phyloP scores from a whole-genome alignment of 2,113 vertebrate species.

The Epinephelus cyanopodus region DNA sequence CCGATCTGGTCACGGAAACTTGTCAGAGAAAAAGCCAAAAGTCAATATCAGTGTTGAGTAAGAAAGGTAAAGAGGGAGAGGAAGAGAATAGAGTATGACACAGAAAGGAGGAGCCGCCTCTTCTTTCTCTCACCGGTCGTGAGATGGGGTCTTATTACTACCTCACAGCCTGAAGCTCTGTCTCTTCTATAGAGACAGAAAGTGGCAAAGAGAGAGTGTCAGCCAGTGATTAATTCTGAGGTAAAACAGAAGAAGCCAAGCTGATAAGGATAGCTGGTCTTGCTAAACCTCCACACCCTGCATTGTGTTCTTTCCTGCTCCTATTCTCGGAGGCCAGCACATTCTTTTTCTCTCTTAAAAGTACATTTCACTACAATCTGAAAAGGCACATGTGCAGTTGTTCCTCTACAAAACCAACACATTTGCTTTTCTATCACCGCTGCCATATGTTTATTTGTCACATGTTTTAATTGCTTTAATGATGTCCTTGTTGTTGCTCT shows the following conservation, averaged over 20 bases:
- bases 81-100: constrained; percentile 9
- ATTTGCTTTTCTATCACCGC: constrained; percentile 46
- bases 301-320: constrained; percentile 9
- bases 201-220: constrained; percentile 32
- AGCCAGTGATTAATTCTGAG: constrained; percentile 60
- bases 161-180: constrained; percentile 47
- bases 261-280: constrained; percentile 34
- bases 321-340: background rate
- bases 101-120: constrained; percentile 4
- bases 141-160: constrained; percentile 47
- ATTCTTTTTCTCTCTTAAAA: background rate
- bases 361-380: constrained; percentile 42
- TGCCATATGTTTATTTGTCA: constrained; percentile 48
- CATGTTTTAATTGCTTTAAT: constrained; percentile 55
- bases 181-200: constrained; percentile 35
- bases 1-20: constrained; percentile 46
- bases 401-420: constrained; percentile 35
- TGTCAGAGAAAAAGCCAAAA: constrained; percentile 48
- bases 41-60: constrained; percentile 48
- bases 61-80: constrained; percentile 28
- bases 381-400: constrained; percentile 36
- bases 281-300: constrained; percentile 31
- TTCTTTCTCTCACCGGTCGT: constrained; percentile 25
- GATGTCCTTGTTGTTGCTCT: constrained; percentile 29
- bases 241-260: constrained; percentile 27